Evolutionary conservation across 2,113 vertebrate genomes (phyloP).

Genomic region (Caloenas nicobarica): DNA sequence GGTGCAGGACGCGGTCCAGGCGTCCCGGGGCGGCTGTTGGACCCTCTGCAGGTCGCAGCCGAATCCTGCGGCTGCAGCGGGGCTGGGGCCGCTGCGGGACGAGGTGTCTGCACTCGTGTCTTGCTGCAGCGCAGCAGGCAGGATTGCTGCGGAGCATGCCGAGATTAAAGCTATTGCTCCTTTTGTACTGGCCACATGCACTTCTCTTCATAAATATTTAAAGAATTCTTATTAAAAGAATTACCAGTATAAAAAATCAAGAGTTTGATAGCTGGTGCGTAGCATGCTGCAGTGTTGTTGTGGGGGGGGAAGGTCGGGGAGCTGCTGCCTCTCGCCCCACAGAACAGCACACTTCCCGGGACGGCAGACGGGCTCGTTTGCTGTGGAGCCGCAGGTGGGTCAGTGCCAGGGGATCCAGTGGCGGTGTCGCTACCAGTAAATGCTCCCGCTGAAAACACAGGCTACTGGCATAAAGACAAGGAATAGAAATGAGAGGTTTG

Average conservation of each 20-base stretch:
- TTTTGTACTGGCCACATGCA: conserved; percentile 9
- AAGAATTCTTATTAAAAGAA: conserved; percentile 73
- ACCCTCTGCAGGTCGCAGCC: background rate
- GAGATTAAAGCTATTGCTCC: conserved; percentile 60
- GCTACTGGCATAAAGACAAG: background rate
- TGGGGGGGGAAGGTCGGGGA: too few species aligned
- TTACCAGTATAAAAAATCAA: conserved; percentile 38
- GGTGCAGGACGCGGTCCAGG: background rate
- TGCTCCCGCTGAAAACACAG: background rate
- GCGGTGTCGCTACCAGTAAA: background rate
- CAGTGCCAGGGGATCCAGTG: background rate
- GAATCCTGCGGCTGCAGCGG: background rate
- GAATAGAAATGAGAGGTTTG: background rate
- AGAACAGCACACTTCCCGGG: too few species aligned
- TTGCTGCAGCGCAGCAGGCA: background rate
- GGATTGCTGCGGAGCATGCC: background rate
- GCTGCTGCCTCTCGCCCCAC: too few species aligned
- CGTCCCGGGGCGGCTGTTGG: background rate
- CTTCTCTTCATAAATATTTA: conserved; percentile 67
- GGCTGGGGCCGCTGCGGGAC: background rate
- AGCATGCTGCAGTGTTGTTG: background rate
- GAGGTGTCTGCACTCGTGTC: background rate
- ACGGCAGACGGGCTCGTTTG: background rate
- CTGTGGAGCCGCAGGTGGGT: too few species aligned
- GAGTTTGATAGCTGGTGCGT: background rate